Base-by-base conservation (phyloP, 2,888 invertebrate species). In the Lasioglossum marginatum region DNA sequence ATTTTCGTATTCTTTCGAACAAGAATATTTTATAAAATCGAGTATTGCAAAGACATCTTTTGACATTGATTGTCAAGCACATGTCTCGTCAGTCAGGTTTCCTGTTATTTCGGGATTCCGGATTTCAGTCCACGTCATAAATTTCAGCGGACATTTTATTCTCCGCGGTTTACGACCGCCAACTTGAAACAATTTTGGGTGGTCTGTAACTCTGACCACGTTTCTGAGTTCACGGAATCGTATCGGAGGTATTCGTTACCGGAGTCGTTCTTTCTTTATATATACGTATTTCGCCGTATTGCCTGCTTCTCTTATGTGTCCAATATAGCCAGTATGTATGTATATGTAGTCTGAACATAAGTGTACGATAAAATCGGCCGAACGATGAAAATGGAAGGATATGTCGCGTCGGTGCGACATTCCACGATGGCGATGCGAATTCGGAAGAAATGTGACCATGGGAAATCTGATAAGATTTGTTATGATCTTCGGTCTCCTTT, bases 191-290 rank as follows among this genome's bases (percentile, higher is more conserved):
- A 52, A 84, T 78, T 70, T 52, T 63, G 48, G 45, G 60, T 70
- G 77, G 77, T 68, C 73, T 31, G 79, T 40, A 40, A 40, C 63
- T 60, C 14, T 52, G 23, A 52, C 27, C n/a, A 23, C 2, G 48
- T 63, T 48, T 68, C 14, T 60, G 68, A 80, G 77, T 74, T 77
- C 73, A 48, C 34, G 34, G 60, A 45, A 57, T 77, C 77, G 23
- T 45, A 78, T 84, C 75, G 72, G 70, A 34, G 81, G 71, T 84
- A 68, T 60, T 76, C 66, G 75, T 78, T 81, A 81, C 71, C 16
- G n/a, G 63, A 70, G 16, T 31, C 40, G 34, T 23, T 48, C 34
- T 34, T 52, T 79, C 45, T 48, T 52, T 27, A 16, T n/a, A 43
- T 8, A 8, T 40, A 40, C 40, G 8, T 40, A n/a, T 23, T 34